Evolutionary conservation across 2,113 vertebrate species (phyloP), one percentile per base, ranked within the genome.

Genomic region (Amia ocellicauda): DNA sequence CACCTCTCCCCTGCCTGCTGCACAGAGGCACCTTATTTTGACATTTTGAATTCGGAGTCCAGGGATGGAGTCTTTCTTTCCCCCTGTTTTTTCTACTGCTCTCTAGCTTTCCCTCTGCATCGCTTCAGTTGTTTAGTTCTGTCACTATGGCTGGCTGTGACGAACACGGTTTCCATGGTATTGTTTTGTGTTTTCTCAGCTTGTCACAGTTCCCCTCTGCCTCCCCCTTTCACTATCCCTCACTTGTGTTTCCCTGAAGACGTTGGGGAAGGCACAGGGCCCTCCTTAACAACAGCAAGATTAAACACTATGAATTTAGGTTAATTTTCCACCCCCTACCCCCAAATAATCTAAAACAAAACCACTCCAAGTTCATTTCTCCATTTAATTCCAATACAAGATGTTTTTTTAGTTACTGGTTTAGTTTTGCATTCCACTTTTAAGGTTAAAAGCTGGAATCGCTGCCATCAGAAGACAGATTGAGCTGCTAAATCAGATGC

Each of bases 331-430:
- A n/a, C 52, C 3, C 24, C 31, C 31, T 36, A 11, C 5, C 31
- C 31, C n/a, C n/a, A n/a, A n/a, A n/a, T n/a, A 36, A 11, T 1
- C 31, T 36, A 36, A 36, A 11, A 7, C 31, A 7, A 2, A 36
- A 11, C 31, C 58, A 56, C 24, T 62, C 65, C 57, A 31, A 58
- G 14, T 58, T 70, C 61, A 64, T 67, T 61, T 60, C 28, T 20
- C 16, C 57, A 52, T 41, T 20, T 11, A 23, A 36, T 49, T 69
- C 60, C 57, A 24, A 11, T 43, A 51, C 66, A 47, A 56, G 22
- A 9, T 28, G 24, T 20, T 29, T 63, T 64, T 64, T 29, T 45
- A 63, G 62, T 55, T 63, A 60, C 24, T 0, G 2, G 20, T 13
- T 20, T 31, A 16, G 17, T 60, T 16, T 69, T 42, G 53, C 31